phyloP scores from a whole-genome alignment of 2,113 vertebrate genomes.

The Telmatochromis sp. region DNA sequence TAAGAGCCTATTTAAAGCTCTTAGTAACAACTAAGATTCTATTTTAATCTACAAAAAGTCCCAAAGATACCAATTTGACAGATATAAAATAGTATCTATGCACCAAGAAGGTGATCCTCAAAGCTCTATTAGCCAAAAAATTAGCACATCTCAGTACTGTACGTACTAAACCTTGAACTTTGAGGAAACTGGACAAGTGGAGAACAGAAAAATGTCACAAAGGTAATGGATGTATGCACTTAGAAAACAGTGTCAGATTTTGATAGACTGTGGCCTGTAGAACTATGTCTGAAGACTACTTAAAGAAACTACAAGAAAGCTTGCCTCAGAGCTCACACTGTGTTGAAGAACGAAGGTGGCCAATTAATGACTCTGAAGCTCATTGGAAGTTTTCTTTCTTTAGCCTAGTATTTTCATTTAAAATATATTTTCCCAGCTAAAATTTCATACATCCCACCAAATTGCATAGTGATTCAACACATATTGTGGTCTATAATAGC shows the following conservation, averaged over 20 bases:
- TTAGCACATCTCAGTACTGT: not conserved
- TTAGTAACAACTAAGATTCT: not conserved
- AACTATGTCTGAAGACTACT: not conserved
- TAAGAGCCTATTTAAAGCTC: not conserved
- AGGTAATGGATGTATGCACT: not conserved
- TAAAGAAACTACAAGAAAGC: not conserved
- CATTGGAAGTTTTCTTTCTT: not conserved
- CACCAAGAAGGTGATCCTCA: not conserved
- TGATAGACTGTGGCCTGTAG: not conserved
- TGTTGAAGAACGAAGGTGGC: not conserved
- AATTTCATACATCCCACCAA: not conserved
- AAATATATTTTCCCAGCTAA: not conserved
- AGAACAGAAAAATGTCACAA: not conserved
- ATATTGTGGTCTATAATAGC: not conserved
- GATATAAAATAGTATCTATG: fast-evolving
- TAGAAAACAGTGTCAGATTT: not conserved
- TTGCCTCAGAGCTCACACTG: not conserved
- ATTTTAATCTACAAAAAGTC: not conserved
- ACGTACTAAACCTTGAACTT: fast-evolving
- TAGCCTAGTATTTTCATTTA: not conserved
- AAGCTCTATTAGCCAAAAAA: not conserved
- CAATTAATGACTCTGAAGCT: not conserved
- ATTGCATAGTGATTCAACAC: not conserved
- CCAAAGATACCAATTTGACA: not conserved
- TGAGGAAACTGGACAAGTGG: not conserved